These are phyloP conservation scores for Sula dactylatra DNA, from an alignment of 2,113 vertebrate genomes.

Conservation along the genomic window DNA sequence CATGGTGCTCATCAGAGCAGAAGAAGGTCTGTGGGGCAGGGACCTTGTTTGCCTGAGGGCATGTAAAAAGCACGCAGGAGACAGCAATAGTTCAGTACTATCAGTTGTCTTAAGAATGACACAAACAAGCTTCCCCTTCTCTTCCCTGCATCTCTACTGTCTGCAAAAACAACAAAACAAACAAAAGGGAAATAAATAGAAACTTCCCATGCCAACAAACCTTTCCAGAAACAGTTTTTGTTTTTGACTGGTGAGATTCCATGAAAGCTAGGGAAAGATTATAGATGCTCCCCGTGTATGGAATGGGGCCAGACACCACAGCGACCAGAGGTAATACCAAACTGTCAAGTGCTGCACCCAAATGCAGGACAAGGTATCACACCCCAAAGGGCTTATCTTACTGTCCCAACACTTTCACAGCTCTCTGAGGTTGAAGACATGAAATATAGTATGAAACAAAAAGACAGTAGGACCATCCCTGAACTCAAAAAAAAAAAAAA, in stretches of 20 bases:
- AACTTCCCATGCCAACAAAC: neutral
- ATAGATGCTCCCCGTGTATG: neutral
- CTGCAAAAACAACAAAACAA: neutral
- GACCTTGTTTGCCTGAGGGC: neutral
- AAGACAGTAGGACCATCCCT: neutral
- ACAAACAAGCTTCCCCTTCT: neutral
- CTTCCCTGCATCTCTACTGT: neutral
- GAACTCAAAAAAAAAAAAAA: neutral
- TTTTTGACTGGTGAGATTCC: neutral
- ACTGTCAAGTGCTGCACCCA: neutral
- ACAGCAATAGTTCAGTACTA: neutral
- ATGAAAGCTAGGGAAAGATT: neutral
- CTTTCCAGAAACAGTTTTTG: neutral
- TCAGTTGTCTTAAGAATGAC: neutral
- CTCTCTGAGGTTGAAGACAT: neutral
- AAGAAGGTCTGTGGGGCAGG: neutral
- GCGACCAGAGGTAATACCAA: neutral
- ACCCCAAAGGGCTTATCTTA: neutral
- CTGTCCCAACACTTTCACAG: neutral
- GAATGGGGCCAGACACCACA: neutral
- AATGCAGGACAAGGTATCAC: neutral
- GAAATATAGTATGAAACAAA: neutral
- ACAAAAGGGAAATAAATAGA: neutral
- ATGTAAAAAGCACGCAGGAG: neutral
- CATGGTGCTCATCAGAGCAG: neutral